These are phyloP conservation scores for Rhagophthalmus giganteus DNA, from an alignment of 2,888 invertebrate species.

Conservation along the genomic window DNA sequence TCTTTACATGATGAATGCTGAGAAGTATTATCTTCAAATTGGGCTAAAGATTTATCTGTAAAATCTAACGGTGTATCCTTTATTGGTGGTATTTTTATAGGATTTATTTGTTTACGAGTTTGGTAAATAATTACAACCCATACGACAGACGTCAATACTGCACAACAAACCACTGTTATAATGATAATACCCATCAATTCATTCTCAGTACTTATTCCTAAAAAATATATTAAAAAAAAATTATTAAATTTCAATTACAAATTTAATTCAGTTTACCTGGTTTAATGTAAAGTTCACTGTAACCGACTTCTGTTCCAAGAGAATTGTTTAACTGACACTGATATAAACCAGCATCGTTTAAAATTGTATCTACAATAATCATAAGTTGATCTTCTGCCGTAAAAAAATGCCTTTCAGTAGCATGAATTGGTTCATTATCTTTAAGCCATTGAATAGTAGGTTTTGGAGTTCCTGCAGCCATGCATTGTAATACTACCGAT, in stretches of 20 bases:
- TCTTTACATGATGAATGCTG: slow-evolving; percentile 78
- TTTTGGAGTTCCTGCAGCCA: slow-evolving; percentile 82
- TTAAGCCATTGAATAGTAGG: slow-evolving; percentile 84
- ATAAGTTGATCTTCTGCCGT: slow-evolving; percentile 85
- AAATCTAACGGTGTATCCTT: slow-evolving; percentile 43
- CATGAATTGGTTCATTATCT: slow-evolving; percentile 72
- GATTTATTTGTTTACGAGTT: slow-evolving; percentile 68
- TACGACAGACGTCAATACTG: slow-evolving; percentile 86
- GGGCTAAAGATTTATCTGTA: slow-evolving; percentile 37
- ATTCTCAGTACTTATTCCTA: slow-evolving; percentile 60
- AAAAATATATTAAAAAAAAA: slow-evolving; percentile 9
- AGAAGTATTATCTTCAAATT: slow-evolving; percentile 69
- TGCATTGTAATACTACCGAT: slow-evolving; percentile 85
- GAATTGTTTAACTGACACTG: slow-evolving; percentile 89
- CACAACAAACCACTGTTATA: slow-evolving; percentile 87
- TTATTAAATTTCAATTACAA: neutral
- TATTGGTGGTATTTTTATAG: slow-evolving; percentile 58
- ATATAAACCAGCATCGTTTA: slow-evolving; percentile 81
- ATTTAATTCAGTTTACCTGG: slow-evolving; percentile 54
- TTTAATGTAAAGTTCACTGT: slow-evolving; percentile 71
- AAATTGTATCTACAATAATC: slow-evolving; percentile 79
- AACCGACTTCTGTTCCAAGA: slow-evolving; percentile 74
- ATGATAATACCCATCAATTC: slow-evolving; percentile 86
- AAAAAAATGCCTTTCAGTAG: slow-evolving; percentile 82
- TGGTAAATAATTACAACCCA: slow-evolving; percentile 92